phyloP scores from a whole-genome alignment of 2,113 vertebrate species.

The Odocoileus virginianus region DNA sequence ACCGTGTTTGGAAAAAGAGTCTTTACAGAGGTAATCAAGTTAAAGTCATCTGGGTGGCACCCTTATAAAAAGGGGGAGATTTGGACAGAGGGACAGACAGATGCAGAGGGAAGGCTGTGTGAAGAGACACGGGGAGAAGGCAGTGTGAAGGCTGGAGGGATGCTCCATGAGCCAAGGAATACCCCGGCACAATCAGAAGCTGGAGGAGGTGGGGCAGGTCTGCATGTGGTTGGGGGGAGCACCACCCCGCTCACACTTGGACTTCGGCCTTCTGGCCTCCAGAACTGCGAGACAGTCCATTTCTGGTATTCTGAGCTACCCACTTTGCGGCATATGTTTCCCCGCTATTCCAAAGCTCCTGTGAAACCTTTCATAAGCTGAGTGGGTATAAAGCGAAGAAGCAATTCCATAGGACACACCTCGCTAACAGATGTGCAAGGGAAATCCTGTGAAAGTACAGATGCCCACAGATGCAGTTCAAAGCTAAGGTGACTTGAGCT shows the following conservation, averaged over 20 bases:
- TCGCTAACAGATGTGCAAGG: background rate
- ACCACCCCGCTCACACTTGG: background rate
- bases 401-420: background rate
- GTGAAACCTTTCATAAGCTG: background rate
- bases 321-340: background rate
- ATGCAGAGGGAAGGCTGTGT: background rate
- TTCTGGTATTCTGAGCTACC: background rate
- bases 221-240: background rate
- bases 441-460: background rate
- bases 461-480: background rate
- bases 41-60: background rate
- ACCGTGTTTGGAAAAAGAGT: background rate
- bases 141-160: background rate
- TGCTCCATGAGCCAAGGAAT: rapidly evolving
- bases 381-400: background rate
- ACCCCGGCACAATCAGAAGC: background rate
- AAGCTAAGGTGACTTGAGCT: background rate
- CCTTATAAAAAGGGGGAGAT: background rate
- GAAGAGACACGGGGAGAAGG: background rate
- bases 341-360: background rate
- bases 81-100: background rate
- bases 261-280: background rate
- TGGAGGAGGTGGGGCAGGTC: too few relatives aligned
- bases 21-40: background rate
- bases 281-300: background rate